phyloP scores from a whole-genome alignment of 2,113 vertebrate genomes.

The Phyllopteryx taeniolatus region DNA sequence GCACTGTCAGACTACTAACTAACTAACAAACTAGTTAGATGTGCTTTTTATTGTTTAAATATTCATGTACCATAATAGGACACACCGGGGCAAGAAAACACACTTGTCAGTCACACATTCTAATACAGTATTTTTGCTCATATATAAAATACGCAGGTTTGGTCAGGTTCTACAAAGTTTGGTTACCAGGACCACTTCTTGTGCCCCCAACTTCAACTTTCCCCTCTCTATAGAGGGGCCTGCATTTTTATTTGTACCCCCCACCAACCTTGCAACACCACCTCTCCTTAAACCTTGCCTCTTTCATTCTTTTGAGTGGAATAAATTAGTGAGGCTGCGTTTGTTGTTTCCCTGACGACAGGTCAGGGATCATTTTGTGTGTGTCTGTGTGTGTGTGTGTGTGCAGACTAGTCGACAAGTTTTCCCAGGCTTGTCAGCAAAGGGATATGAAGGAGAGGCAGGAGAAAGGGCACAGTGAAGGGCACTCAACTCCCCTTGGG shows the following conservation, averaged over 20 bases:
- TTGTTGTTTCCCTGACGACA: slow-evolving; percentile 65
- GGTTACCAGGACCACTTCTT: neutral
- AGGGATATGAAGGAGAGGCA: slow-evolving; percentile 35
- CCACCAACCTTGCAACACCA: slow-evolving; percentile 42
- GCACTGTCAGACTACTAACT: too few species aligned
- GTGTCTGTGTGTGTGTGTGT: slow-evolving; percentile 56
- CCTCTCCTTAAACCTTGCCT: slow-evolving; percentile 51
- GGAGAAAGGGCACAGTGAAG: slow-evolving; percentile 2
- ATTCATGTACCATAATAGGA: neutral
- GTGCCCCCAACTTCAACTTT: slow-evolving; percentile 16
- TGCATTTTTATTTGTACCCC: slow-evolving; percentile 52
- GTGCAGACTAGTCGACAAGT: slow-evolving; percentile 62
- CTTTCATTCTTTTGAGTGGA: slow-evolving; percentile 52
- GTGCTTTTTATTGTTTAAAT: neutral
- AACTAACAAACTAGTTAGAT: too few species aligned
- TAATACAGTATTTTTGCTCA: neutral
- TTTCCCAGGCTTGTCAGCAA: slow-evolving; percentile 74
- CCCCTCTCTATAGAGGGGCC: slow-evolving; percentile 3
- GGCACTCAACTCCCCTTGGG: slow-evolving; percentile 1
- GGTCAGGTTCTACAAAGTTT: slow-evolving; percentile 1
- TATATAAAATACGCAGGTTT: neutral
- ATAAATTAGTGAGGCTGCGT: slow-evolving; percentile 58
- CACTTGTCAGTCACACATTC: neutral
- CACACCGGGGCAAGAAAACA: neutral
- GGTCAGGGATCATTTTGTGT: slow-evolving; percentile 63